These are phyloP conservation scores for Drosophila trichaetosa DNA, from an alignment of 2,888 invertebrate species.

Conservation along the genomic window DNA sequence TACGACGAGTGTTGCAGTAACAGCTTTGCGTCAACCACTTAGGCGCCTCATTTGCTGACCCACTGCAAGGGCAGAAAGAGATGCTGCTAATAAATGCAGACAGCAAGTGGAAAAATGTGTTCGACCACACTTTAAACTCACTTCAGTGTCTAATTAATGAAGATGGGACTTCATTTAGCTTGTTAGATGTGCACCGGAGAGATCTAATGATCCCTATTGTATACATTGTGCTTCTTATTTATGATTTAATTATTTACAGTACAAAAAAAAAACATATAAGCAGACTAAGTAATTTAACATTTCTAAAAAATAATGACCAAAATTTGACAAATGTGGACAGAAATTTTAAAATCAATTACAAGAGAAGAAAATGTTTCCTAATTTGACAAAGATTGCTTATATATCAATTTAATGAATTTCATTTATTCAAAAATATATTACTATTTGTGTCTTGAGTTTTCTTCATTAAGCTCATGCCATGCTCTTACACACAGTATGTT, in stretches of 20 bases:
- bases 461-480: neutral
- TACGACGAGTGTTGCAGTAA: conserved; percentile 66
- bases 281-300: neutral
- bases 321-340: neutral
- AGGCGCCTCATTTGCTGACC: conserved; percentile 64
- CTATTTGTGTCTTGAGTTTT: neutral
- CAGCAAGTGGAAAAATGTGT: conserved; percentile 24
- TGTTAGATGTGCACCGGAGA: conserved; percentile 14
- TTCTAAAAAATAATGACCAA: neutral
- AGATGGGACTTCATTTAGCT: conserved; percentile 43
- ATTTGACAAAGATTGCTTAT: neutral
- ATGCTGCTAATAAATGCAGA: conserved; percentile 10
- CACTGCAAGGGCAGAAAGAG: conserved; percentile 15
- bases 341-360: neutral
- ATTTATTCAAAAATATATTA: neutral
- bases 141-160: conserved; percentile 62
- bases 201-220: neutral
- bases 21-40: conserved; percentile 64
- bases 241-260: neutral
- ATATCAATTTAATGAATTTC: neutral
- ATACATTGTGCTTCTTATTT: neutral
- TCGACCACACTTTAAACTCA: conserved; percentile 24
- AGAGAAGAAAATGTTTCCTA: neutral
- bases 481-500: neutral
- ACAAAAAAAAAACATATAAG: neutral